These are phyloP conservation scores for Camptogramma bilineatum DNA, from an alignment of 2,888 invertebrate species.

Conservation along the genomic window DNA sequence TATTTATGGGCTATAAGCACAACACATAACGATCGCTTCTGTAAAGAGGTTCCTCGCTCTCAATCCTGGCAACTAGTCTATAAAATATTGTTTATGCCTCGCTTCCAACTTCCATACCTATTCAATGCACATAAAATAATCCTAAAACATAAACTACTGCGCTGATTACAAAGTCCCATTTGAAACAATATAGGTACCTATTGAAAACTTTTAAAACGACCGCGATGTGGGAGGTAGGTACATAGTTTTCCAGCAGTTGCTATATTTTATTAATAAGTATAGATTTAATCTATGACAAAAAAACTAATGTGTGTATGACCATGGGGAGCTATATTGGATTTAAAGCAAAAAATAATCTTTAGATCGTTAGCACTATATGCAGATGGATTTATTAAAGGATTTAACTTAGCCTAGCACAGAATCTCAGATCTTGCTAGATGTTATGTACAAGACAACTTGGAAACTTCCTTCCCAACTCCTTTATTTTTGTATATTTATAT, in stretches of 20 bases:
- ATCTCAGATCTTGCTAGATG: not conserved
- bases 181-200: constrained; percentile 19
- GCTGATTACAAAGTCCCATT: constrained; percentile 3
- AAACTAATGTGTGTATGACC: no score
- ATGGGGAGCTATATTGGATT: no score
- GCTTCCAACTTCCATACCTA: not conserved
- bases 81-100: constrained; percentile 7
- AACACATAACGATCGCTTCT: not conserved
- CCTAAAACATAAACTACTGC: constrained; percentile 11
- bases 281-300: no score
- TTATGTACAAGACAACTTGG: not conserved
- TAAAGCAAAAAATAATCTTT: no score
- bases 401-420: no score
- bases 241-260: not conserved
- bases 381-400: no score
- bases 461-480: not conserved
- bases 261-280: no score
- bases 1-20: no score
- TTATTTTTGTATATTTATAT: no score
- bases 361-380: no score
- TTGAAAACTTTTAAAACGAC: constrained; percentile 5
- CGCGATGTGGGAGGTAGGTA: not conserved
- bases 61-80: constrained; percentile 8
- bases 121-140: constrained; percentile 14
- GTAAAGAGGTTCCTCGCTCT: not conserved